Evolutionary conservation across 2,797 vertebrate species (phyloP).

Genomic region (Potorous gilbertii): DNA sequence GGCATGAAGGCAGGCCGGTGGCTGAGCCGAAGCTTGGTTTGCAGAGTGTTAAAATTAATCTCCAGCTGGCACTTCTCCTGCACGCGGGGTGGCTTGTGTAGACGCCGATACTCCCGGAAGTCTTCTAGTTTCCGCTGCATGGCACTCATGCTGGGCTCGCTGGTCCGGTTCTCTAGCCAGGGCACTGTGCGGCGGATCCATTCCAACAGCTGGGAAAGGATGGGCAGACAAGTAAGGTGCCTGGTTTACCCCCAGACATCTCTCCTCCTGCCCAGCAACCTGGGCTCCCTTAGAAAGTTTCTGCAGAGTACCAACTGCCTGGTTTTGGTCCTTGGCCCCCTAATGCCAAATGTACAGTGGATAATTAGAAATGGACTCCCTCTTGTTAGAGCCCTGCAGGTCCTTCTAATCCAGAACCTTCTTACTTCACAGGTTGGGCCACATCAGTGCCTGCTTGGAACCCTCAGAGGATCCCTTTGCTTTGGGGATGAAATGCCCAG

Average conservation of each 20-base stretch:
- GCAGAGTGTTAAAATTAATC: slow-evolving; percentile 91
- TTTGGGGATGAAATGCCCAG: background rate
- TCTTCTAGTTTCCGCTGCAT: slow-evolving; percentile 96
- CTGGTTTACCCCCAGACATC: background rate
- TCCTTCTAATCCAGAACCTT: background rate
- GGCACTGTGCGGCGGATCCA: slow-evolving; percentile 94
- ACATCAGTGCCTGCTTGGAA: background rate
- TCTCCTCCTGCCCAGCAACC: no score
- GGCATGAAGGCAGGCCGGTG: slow-evolving; percentile 96
- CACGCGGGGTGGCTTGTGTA: slow-evolving; percentile 93
- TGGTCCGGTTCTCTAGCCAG: slow-evolving; percentile 93
- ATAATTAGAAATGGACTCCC: background rate
- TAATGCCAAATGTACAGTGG: fast-evolving
- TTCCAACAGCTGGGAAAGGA: slow-evolving; percentile 88
- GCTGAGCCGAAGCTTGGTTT: slow-evolving; percentile 92
- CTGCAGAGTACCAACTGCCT: fast-evolving
- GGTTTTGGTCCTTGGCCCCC: no score
- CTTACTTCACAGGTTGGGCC: background rate
- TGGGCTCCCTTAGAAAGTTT: background rate
- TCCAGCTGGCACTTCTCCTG: slow-evolving; percentile 91
- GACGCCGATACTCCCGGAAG: slow-evolving; percentile 92
- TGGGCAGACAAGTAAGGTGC: background rate
- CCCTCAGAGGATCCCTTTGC: background rate
- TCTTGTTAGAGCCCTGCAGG: background rate
- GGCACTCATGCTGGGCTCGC: slow-evolving; percentile 91